These are phyloP conservation scores for Neodiprion pinetum DNA, from an alignment of 1,140 invertebrate genomes.

Conservation along the genomic window DNA sequence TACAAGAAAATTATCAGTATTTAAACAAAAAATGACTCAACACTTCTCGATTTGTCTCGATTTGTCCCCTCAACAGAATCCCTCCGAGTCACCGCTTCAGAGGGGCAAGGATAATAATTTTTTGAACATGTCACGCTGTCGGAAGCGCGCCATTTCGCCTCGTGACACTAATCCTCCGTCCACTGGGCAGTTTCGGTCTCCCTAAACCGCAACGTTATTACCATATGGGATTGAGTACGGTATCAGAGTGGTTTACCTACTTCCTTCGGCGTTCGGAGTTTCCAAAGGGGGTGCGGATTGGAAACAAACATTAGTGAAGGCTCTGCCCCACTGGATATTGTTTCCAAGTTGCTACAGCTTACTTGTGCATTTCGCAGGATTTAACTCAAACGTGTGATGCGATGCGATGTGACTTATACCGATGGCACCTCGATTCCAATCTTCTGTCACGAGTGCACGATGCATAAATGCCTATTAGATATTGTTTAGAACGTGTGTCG, in stretches of 20 bases:
- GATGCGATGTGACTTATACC: constrained; percentile 33
- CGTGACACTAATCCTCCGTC: constrained; percentile 51
- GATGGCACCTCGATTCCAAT: constrained; percentile 1
- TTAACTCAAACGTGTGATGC: constrained; percentile 39
- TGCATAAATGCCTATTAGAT: no score
- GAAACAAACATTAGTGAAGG: constrained; percentile 14
- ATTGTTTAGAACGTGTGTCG: no score
- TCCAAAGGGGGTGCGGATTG: constrained; percentile 17
- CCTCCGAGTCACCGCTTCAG: not conserved
- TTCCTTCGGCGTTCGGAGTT: constrained; percentile 30
- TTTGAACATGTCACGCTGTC: not conserved
- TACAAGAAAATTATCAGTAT: no score
- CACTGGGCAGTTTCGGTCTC: constrained; percentile 40
- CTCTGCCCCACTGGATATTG: constrained; percentile 26
- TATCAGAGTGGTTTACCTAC: no score
- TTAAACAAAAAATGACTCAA: no score
- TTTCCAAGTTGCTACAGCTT: constrained; percentile 25
- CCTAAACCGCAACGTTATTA: constrained; percentile 26
- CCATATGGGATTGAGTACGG: constrained; percentile 1
- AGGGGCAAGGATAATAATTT: not conserved
- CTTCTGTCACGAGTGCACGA: not conserved
- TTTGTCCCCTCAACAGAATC: no score
- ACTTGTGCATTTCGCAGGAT: constrained; percentile 51
- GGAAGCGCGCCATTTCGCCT: constrained; percentile 19
- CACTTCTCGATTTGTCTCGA: no score